Percentiles rank a stretch among this genome's conserved stretches.
Evolutionary conservation across 1,140 invertebrate genomes (phyloP).

Genomic region (Melanaphis sacchari): DNA sequence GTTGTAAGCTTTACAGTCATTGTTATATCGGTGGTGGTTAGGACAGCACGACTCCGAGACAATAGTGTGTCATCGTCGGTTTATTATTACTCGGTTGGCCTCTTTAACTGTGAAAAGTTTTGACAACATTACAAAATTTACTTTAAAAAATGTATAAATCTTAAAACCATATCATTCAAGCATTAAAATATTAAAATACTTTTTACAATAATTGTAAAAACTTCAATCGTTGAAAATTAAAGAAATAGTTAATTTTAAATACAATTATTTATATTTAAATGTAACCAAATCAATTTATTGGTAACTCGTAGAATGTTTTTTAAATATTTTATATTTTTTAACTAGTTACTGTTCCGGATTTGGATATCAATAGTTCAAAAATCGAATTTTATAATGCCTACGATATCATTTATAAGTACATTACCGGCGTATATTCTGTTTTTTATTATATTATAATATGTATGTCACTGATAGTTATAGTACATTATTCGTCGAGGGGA

Average conservation of each 20-base stretch:
- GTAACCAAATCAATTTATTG: too few species aligned
- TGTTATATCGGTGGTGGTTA: not conserved
- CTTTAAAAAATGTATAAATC: not conserved
- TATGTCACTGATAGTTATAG: not conserved
- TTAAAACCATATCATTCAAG: rapidly evolving
- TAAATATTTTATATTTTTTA: too few species aligned
- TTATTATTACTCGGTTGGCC: not conserved
- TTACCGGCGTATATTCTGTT: not conserved
- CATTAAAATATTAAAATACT: too few species aligned
- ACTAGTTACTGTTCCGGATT: too few species aligned
- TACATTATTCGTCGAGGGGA: not conserved
- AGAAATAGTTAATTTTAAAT: too few species aligned
- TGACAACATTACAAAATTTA: not conserved
- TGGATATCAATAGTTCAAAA: too few species aligned
- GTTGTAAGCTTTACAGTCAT: not conserved
- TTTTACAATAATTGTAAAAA: too few species aligned
- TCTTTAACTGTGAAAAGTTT: not conserved
- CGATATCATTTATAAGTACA: too few species aligned
- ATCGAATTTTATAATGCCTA: too few species aligned
- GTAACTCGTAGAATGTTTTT: too few species aligned
- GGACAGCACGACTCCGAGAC: not conserved
- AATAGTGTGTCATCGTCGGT: not conserved
- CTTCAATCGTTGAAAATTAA: too few species aligned
- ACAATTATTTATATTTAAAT: too few species aligned
- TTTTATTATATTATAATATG: not conserved